Percentiles rank a stretch among this genome's conserved stretches.
phyloP scores from a whole-genome alignment of 2,113 vertebrate species.

The Tenebrosternarchus preto region DNA sequence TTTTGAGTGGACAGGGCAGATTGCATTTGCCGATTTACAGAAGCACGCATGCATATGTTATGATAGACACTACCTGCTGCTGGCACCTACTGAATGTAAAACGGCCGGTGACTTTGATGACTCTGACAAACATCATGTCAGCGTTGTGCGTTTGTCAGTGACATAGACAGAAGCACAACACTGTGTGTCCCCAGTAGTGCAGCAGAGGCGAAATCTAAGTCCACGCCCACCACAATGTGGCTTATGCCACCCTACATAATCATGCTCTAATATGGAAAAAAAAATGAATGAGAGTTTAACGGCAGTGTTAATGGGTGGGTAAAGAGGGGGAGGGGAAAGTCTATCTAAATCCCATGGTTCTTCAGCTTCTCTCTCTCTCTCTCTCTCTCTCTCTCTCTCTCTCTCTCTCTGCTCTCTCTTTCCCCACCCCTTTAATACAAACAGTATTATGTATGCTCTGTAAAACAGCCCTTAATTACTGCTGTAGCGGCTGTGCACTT shows the following conservation, averaged over 20 bases:
- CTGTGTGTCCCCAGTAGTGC: background rate
- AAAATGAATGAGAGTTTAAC: conserved; percentile 61
- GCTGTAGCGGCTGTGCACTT: conserved; percentile 89
- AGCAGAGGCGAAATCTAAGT: background rate
- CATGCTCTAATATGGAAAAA: conserved; percentile 46
- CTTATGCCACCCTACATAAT: background rate
- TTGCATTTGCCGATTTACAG: too few species aligned
- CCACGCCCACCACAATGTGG: background rate
- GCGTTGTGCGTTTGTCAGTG: too few species aligned
- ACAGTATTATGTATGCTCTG: conserved; percentile 99
- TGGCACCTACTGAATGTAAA: background rate
- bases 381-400: conserved; percentile 79
- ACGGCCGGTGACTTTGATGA: too few species aligned
- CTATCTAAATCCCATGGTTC: conserved; percentile 73
- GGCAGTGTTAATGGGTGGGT: conserved; percentile 56
- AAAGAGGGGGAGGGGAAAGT: conserved; percentile 62
- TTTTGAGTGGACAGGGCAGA: too few species aligned
- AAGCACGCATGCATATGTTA: too few species aligned
- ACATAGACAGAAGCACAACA: too few species aligned
- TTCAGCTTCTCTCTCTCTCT: conserved; percentile 63
- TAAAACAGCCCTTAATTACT: conserved; percentile 99
- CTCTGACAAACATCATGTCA: too few species aligned
- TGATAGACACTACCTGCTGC: too few species aligned
- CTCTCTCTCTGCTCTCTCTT: conserved; percentile 79
- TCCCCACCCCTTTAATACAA: conserved; percentile 88